Percentiles rank a stretch among this genome's conserved stretches.
Evolutionary conservation across 1,140 invertebrate species (phyloP).

Genomic region (Yoshiicerus persimilis): DNA sequence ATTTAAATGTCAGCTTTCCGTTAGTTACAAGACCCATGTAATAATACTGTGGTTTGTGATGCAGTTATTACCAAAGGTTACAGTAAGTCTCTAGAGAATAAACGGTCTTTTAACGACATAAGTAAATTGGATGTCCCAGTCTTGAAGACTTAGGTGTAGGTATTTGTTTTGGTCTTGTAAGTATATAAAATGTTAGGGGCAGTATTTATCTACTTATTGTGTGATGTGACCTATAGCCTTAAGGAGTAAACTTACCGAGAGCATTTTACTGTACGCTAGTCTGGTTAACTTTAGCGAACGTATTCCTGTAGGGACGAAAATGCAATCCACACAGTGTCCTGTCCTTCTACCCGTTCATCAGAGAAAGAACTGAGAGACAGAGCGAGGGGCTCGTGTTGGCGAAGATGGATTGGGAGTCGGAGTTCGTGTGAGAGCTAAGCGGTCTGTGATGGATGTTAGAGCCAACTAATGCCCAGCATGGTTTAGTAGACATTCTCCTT

Average conservation of each 20-base stretch:
- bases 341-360: neutral
- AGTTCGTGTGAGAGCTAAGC: constrained; percentile 21
- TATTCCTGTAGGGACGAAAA: neutral
- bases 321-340: neutral
- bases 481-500: constrained; percentile 1
- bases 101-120: neutral
- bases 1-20: no score
- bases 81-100: no score
- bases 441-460: constrained; percentile 15
- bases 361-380: neutral
- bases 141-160: neutral
- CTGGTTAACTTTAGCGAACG: neutral
- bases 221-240: neutral
- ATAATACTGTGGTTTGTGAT: no score
- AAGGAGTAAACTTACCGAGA: neutral
- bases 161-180: neutral
- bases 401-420: constrained; percentile 13
- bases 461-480: neutral
- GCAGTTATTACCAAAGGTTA: neutral
- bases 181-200: no score
- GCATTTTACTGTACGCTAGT: neutral
- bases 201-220: neutral
- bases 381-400: constrained; percentile 2
- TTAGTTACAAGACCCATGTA: no score
- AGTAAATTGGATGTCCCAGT: neutral